Conservation (phyloP, 2,113 vertebrate genomes). For the Pleuronectes platessa region DNA sequence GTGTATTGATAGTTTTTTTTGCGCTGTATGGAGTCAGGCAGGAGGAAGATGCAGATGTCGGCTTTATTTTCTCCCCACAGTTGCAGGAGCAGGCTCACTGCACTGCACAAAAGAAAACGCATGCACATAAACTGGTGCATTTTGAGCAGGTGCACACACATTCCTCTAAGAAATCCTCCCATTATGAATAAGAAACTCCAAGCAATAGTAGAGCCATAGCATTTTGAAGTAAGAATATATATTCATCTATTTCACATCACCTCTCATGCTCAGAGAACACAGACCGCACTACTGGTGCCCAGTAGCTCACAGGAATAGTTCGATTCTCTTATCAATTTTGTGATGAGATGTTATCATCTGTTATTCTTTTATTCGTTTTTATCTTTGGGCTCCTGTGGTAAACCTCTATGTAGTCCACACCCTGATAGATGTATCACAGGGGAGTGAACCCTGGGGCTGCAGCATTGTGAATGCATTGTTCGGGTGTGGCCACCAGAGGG, state of each 20-base stretch:
- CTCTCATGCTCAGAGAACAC: background rate
- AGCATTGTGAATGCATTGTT: conserved; percentile 21
- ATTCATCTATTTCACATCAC: background rate
- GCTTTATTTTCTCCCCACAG: conserved; percentile 17
- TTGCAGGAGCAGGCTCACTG: conserved; percentile 26
- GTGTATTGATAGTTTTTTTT: conserved; percentile 23
- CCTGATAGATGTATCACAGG: background rate
- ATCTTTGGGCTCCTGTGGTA: background rate
- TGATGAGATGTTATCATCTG: background rate
- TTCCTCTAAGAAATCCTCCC: background rate
- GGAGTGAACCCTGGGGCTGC: conserved; percentile 24
- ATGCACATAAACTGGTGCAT: conserved; percentile 19
- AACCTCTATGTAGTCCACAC: background rate
- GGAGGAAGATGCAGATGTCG: conserved; percentile 21
- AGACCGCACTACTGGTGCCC: background rate
- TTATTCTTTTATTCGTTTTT: background rate
- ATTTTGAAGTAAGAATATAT: no score
- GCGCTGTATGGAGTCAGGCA: background rate
- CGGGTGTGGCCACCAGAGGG: conserved; percentile 63
- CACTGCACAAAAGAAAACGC: conserved; percentile 49
- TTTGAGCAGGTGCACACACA: background rate
- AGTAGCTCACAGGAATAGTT: background rate
- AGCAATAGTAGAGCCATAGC: no score
- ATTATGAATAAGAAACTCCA: background rate
- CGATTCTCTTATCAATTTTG: background rate